Base-by-base conservation (phyloP, 2,797 vertebrate species). In the Anguilla megastoma region DNA sequence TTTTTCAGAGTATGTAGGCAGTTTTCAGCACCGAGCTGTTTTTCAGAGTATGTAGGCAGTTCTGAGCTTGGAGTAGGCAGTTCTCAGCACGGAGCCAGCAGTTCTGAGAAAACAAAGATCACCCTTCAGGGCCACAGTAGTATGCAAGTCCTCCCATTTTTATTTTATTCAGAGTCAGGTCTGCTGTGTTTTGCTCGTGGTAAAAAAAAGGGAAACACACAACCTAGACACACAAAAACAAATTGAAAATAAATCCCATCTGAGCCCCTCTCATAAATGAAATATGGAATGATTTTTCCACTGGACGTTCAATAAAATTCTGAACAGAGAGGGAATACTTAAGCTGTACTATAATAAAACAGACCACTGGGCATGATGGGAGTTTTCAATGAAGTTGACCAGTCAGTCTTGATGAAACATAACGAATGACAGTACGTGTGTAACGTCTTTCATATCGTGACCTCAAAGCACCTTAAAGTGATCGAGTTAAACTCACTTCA, bases 221-320 rank as follows among this genome's bases (percentile, higher is more conserved):
- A 60, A 45, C 58, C n/a, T 9, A 69, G 18, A 48, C 66, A 76
- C 41, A 52, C 63, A 48, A 76, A 66, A 86, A 86, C 69, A 86
- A 86, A 86, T 86, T 52, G 60, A 66, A 86, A 86, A 74, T 66
- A 76, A 66, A 41, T 16, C 69, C 9, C 63, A 18, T n/a, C 24
- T 69, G 63, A 69, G 24, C 24, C 63, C 63, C 5, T 69, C 63
- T 69, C 24, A 27, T 69, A 69, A 69, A 69, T 69, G 12, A 74
- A 71, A 3, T 18, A 41, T 41, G 84, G 33, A 7, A 80, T 69
- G 63, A 69, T 24, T 69, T 69, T 69, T 69, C 21, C n/a, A 9
- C 24, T 69, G 63, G 63, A n/a, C 63, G 27, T 69, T n/a, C 4
- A 69, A 69, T 69, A 27, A 27, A 5, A 69, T 24, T 69, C 63